A percentile compares a stretch with the other conserved stretches of the same genome.
Evolutionary conservation across 2,888 invertebrate species (phyloP).

Genomic region (Crematogaster levior): DNA sequence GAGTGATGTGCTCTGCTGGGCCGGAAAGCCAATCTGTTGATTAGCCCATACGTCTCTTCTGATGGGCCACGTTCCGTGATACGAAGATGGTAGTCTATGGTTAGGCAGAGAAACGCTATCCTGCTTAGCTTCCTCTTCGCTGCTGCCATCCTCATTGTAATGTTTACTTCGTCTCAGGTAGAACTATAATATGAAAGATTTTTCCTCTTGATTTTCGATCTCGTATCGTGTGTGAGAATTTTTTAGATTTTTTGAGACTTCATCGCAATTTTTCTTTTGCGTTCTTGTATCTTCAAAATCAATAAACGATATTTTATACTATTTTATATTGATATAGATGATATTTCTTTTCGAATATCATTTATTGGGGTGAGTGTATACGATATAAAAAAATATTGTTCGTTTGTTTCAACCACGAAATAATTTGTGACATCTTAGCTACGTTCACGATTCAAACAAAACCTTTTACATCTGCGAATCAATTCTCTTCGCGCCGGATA

Average conservation of each 20-base stretch:
- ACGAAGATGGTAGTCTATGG: conserved; percentile 85
- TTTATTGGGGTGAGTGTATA: neutral
- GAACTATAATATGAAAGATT: conserved; percentile 64
- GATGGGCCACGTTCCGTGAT: conserved; percentile 89
- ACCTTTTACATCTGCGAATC: neutral
- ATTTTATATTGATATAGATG: neutral
- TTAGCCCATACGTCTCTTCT: conserved; percentile 85
- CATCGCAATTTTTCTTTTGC: neutral
- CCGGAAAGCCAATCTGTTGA: conserved; percentile 78
- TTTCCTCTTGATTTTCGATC: neutral
- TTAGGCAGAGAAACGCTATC: conserved; percentile 69
- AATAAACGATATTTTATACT: neutral
- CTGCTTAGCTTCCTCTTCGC: conserved; percentile 80
- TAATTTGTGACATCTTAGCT: neutral
- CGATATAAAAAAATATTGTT: neutral
- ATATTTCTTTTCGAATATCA: neutral
- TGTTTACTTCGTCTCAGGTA: conserved; percentile 75
- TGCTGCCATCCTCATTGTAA: conserved; percentile 81
- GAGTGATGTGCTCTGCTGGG: conserved; percentile 76
- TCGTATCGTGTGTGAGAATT: neutral
- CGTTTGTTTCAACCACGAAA: neutral
- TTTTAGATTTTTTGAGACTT: neutral
- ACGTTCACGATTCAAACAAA: neutral
- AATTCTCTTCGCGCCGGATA: neutral
- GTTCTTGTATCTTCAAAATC: neutral